These are phyloP conservation scores for Enteromius paludinosus DNA, from an alignment of 2,797 vertebrate genomes.

Conservation along the genomic window DNA sequence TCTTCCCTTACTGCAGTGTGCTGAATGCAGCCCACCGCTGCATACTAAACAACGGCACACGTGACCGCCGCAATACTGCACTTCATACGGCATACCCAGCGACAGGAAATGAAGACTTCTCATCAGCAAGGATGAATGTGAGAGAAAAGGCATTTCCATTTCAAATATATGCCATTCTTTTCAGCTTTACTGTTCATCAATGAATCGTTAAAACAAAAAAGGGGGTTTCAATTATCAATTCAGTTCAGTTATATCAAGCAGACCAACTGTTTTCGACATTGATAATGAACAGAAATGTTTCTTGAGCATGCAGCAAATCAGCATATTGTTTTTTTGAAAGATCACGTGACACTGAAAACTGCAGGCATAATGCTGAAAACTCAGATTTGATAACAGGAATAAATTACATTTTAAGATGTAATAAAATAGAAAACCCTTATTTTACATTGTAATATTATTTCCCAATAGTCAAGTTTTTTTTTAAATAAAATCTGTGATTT, in stretches of 20 bases:
- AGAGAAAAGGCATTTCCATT: neutral
- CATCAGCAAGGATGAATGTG: neutral
- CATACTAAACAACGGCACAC: conserved; percentile 5
- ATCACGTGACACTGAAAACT: neutral
- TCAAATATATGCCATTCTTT: neutral
- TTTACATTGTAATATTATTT: neutral
- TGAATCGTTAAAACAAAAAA: neutral
- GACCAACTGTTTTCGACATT: neutral
- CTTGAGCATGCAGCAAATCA: neutral
- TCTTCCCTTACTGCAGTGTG: conserved; percentile 41
- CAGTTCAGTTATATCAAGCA: neutral
- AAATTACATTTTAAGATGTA: neutral
- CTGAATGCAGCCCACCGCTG: conserved; percentile 13
- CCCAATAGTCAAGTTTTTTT: neutral
- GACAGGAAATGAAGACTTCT: neutral
- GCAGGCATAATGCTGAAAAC: neutral
- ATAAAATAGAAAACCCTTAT: neutral
- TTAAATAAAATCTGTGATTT: no score
- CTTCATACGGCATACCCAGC: neutral
- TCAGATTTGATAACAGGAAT: neutral
- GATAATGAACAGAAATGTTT: neutral
- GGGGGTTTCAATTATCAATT: neutral
- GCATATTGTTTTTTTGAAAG: neutral
- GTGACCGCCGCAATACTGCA: conserved; percentile 6
- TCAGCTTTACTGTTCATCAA: neutral